phyloP scores from a whole-genome alignment of 2,888 invertebrate genomes.

The Drosophila demipolita region DNA sequence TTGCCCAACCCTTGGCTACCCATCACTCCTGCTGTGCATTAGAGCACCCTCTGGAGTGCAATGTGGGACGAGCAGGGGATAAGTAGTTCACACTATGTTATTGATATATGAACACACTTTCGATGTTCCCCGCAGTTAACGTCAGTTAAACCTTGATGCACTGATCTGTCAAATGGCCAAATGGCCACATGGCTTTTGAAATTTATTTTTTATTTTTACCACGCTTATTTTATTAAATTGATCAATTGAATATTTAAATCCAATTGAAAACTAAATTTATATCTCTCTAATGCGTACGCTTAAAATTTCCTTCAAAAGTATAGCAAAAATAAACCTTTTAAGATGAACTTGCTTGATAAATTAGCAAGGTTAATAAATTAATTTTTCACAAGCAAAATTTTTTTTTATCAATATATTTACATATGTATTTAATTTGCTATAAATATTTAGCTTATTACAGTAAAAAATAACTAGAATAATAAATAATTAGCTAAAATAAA shows the following conservation, averaged over 20 bases:
- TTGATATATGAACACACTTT: slow-evolving; percentile 45
- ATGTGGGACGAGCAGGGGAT: slow-evolving; percentile 42
- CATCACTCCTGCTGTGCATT: slow-evolving; percentile 11
- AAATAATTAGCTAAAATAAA: background rate
- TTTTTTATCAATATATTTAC: background rate
- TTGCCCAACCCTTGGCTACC: slow-evolving; percentile 3
- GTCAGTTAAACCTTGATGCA: slow-evolving; percentile 3
- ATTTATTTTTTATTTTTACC: background rate
- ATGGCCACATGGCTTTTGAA: background rate
- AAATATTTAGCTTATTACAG: background rate
- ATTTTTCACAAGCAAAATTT: too few relatives aligned
- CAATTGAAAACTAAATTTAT: background rate
- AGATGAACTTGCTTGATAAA: background rate
- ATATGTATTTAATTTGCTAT: background rate
- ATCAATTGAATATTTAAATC: background rate
- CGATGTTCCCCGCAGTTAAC: background rate
- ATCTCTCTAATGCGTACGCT: background rate
- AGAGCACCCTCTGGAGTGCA: slow-evolving; percentile 7
- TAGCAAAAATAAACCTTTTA: background rate
- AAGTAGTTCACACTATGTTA: slow-evolving; percentile 23
- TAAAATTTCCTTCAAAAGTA: background rate
- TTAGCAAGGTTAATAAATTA: background rate
- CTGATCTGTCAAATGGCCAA: slow-evolving; percentile 1
- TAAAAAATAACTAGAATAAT: background rate
- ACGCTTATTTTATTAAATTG: background rate